Evolutionary conservation across 2,113 vertebrate genomes (phyloP).

Genomic region (Megaceryle torquata): DNA sequence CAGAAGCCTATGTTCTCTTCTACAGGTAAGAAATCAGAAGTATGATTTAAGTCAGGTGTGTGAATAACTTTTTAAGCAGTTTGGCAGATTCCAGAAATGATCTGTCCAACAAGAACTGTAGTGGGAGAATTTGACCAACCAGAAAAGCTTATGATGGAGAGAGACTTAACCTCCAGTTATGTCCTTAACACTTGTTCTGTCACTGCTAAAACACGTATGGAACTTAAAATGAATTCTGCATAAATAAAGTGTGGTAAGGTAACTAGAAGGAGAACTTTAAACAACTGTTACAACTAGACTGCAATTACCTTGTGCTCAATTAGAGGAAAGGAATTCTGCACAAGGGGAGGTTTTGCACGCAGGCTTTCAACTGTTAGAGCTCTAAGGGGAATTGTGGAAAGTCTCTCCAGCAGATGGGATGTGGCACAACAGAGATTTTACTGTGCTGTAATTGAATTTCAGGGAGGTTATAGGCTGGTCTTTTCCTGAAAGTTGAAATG

Average conservation of each 20-base stretch:
- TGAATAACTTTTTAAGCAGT: not conserved
- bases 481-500: not conserved
- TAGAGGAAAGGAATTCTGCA: not conserved
- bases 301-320: not conserved
- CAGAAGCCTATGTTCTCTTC: constrained; percentile 97
- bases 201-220: not conserved
- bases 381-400: not conserved
- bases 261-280: not conserved
- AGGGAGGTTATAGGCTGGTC: not conserved
- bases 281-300: not conserved
- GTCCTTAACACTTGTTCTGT: not conserved
- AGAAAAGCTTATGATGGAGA: not conserved
- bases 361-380: not conserved
- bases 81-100: not conserved
- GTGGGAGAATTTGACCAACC: not conserved
- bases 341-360: not conserved
- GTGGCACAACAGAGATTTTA: not conserved
- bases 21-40: constrained; percentile 83
- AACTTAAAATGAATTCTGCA: not conserved
- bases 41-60: not conserved
- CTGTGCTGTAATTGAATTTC: not conserved
- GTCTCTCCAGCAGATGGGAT: not conserved
- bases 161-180: not conserved
- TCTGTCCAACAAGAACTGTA: not conserved
- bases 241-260: not conserved